Conservation (phyloP, 2,113 vertebrate species). For the Tursiops truncatus region DNA sequence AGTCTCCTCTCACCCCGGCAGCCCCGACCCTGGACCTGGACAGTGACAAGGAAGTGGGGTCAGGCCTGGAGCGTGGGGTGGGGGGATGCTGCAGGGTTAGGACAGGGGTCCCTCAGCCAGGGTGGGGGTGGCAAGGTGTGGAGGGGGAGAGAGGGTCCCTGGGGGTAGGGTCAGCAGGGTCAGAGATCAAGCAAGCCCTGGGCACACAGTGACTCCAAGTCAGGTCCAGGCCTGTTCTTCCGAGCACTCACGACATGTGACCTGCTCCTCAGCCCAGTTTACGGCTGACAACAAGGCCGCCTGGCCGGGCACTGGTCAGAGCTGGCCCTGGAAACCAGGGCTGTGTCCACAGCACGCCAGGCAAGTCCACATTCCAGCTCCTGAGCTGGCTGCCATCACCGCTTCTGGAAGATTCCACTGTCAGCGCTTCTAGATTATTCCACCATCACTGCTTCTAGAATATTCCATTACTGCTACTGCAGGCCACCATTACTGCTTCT, state of each 20-base stretch:
- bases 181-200: background rate
- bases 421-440: background rate
- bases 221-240: background rate
- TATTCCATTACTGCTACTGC: background rate
- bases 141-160: accelerated
- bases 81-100: background rate
- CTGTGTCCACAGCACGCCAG: accelerated
- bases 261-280: accelerated
- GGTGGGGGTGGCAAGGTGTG: accelerated
- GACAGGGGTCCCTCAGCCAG: background rate
- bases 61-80: background rate
- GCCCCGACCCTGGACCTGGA: background rate
- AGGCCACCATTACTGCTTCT: background rate
- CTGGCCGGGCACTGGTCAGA: background rate
- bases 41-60: conserved; percentile 27
- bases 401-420: background rate
- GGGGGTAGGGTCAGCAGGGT: background rate
- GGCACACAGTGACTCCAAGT: too few relatives aligned
- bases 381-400: background rate
- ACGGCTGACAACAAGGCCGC: background rate
- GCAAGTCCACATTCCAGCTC: background rate
- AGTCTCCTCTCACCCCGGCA: background rate
- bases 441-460: background rate
- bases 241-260: accelerated
- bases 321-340: background rate